These are phyloP conservation scores for Echiichthys vipera DNA, from an alignment of 2,797 vertebrate genomes.

Conservation along the genomic window DNA sequence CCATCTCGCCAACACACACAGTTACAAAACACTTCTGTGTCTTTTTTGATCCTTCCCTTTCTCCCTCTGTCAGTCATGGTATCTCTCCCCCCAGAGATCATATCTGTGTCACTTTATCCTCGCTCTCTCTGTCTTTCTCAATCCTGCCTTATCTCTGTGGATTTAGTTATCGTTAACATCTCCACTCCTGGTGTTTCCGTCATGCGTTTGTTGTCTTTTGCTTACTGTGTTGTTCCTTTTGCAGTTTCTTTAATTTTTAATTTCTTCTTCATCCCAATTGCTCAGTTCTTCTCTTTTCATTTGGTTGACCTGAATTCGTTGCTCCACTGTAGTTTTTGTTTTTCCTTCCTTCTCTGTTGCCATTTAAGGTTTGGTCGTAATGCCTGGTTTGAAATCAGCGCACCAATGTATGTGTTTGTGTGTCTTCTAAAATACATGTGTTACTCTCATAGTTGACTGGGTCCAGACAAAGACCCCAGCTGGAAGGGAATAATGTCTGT, in stretches of 20 bases:
- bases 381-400: no score
- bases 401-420: neutral
- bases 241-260: neutral
- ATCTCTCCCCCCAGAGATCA: conserved; percentile 41
- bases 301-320: conserved; percentile 1
- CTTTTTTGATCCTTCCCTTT: conserved; percentile 36
- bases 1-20: conserved; percentile 2
- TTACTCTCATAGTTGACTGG: conserved; percentile 51
- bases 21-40: conserved; percentile 14
- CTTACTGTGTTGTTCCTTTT: conserved; percentile 6
- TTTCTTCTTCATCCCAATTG: neutral
- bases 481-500: conserved; percentile 66
- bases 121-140: conserved; percentile 25
- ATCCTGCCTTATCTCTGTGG: conserved; percentile 39
- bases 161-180: conserved; percentile 53
- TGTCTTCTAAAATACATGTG: conserved; percentile 10
- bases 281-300: neutral
- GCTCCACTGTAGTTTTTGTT: no score
- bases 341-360: no score
- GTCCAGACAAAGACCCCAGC: conserved; percentile 64
- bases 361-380: no score
- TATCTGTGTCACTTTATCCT: conserved; percentile 63
- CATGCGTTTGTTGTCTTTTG: conserved; percentile 1
- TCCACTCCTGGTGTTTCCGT: conserved; percentile 25
- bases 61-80: conserved; percentile 23